A percentile compares a stretch with the other conserved stretches of the same genome.
phyloP scores from a whole-genome alignment of 2,888 invertebrate species.

The Apotomis capreana region DNA sequence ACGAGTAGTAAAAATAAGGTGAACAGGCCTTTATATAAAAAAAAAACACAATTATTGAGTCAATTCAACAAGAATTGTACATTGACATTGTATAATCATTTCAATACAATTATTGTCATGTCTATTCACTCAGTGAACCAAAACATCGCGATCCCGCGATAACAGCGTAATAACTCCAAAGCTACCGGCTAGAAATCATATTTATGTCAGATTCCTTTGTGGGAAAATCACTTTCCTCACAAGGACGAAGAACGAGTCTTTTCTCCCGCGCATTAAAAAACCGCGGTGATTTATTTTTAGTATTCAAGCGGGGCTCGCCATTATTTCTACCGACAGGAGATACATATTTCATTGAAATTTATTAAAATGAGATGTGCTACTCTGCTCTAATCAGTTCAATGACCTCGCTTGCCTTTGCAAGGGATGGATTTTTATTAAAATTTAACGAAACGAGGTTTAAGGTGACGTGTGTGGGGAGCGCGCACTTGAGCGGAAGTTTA shows the following conservation, averaged over 20 bases:
- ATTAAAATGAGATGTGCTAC: slow-evolving; percentile 51
- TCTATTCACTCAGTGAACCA: slow-evolving; percentile 26
- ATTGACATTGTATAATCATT: background rate
- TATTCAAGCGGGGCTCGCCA: slow-evolving; percentile 51
- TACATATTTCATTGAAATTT: slow-evolving; percentile 57
- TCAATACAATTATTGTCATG: slow-evolving; percentile 7
- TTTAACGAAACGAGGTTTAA: slow-evolving; percentile 23
- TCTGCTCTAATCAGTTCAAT: slow-evolving; percentile 42
- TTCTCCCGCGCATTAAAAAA: slow-evolving; percentile 56
- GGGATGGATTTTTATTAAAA: slow-evolving; percentile 38
- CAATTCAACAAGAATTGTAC: slow-evolving; percentile 1
- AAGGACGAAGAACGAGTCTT: slow-evolving; percentile 25
- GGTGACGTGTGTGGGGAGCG: slow-evolving; percentile 8
- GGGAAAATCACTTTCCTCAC: slow-evolving; percentile 35
- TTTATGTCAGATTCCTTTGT: slow-evolving; percentile 38
- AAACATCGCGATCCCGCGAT: slow-evolving; percentile 17
- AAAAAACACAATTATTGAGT: background rate
- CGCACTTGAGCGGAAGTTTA: background rate
- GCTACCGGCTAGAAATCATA: slow-evolving; percentile 38
- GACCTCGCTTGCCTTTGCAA: slow-evolving; percentile 24
- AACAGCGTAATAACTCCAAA: slow-evolving; percentile 32
- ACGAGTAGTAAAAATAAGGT: too few relatives aligned
- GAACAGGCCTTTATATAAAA: too few relatives aligned
- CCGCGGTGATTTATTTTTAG: slow-evolving; percentile 57
- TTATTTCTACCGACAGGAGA: slow-evolving; percentile 53